These are phyloP conservation scores for Takifugu flavidus DNA, from an alignment of 2,113 vertebrate species.

Conservation along the genomic window DNA sequence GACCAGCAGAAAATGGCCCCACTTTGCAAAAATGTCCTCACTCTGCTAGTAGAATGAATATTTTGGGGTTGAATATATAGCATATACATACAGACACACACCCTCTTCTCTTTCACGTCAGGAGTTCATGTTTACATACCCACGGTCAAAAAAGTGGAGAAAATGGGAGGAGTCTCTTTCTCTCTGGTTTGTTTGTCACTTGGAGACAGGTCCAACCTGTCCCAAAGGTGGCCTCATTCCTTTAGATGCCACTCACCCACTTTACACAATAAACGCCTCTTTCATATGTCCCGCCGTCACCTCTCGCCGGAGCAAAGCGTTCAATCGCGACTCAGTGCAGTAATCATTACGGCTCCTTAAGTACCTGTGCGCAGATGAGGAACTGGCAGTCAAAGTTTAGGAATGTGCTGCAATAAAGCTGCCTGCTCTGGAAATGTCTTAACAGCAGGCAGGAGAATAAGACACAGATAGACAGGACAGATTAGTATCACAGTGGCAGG, in stretches of 20 bases:
- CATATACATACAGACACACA: too few relatives aligned
- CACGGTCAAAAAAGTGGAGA: conserved; percentile 20
- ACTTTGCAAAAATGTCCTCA: too few relatives aligned
- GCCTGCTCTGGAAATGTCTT: conserved; percentile 63
- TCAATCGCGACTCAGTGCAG: conserved; percentile 68
- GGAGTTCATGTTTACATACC: conserved; percentile 22
- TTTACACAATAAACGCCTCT: conserved; percentile 60
- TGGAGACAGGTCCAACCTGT: conserved; percentile 20
- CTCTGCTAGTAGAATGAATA: too few relatives aligned
- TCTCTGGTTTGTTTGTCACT: conserved; percentile 52
- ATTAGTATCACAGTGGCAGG: conserved; percentile 57
- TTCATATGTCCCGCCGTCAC: conserved; percentile 37
- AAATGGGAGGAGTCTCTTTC: conserved; percentile 11
- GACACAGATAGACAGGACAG: conserved; percentile 38
- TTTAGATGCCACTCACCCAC: conserved; percentile 23
- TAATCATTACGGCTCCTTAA: conserved; percentile 66
- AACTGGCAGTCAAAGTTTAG: conserved; percentile 59
- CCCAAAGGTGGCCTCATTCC: conserved; percentile 49
- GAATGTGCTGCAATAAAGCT: conserved; percentile 70
- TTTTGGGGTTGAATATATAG: too few relatives aligned
- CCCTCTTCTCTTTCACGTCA: conserved; percentile 18
- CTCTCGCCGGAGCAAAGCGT: conserved; percentile 58
- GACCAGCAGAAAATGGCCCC: too few relatives aligned
- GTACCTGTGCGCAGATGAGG: conserved; percentile 63
- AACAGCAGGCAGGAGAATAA: conserved; percentile 36